Percentiles rank a stretch among this genome's conserved stretches.
Conservation (phyloP, 2,797 vertebrate species). For the Anomalospiza imberbis region DNA sequence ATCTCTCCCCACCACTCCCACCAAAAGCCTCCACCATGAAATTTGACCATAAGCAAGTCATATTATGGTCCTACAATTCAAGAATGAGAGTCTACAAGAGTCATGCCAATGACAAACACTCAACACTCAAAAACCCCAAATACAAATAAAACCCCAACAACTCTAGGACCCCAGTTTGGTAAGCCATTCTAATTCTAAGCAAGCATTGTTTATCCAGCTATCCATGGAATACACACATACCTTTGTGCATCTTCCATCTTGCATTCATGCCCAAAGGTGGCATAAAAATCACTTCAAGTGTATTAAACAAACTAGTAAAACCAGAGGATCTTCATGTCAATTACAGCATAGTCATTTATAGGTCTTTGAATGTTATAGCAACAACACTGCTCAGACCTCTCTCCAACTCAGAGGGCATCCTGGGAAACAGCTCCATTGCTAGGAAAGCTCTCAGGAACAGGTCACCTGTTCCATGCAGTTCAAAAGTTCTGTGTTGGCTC, state of each 20-base stretch:
- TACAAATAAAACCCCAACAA: not conserved
- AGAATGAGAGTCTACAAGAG: not conserved
- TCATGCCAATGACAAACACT: not conserved
- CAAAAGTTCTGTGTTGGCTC: not conserved
- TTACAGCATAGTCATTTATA: not conserved
- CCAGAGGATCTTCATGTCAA: not conserved
- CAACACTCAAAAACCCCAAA: not conserved
- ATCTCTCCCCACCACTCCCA: not conserved
- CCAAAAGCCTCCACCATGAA: not conserved
- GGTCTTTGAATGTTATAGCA: not conserved
- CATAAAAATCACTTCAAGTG: not conserved
- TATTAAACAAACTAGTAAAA: not conserved
- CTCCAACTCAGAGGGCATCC: not conserved
- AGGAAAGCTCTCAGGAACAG: not conserved
- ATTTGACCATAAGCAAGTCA: not conserved
- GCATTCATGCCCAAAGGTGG: not conserved
- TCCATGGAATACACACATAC: not conserved
- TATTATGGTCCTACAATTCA: not conserved
- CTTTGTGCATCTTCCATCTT: not conserved
- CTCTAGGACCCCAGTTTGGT: not conserved
- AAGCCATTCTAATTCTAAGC: not conserved
- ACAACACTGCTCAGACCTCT: not conserved
- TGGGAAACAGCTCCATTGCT: not conserved
- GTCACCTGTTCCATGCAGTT: not conserved
- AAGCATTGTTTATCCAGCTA: not conserved